These are phyloP conservation scores for Acyrthosiphon pisum DNA, from an alignment of 1,140 invertebrate species.

Conservation along the genomic window DNA sequence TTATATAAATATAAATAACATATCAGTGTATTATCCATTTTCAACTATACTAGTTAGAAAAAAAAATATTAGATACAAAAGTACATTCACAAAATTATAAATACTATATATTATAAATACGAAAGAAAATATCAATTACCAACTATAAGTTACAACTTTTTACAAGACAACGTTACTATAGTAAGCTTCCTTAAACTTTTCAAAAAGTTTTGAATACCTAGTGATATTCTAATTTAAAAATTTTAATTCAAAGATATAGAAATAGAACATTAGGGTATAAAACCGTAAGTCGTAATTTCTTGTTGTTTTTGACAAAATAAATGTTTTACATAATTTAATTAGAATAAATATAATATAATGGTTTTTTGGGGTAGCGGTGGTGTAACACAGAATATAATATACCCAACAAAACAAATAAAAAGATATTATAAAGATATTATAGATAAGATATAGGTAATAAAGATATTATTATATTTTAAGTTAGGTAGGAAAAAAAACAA, in stretches of 20 bases:
- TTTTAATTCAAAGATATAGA: not conserved
- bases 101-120: not conserved
- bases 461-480: not conserved
- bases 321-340: not conserved
- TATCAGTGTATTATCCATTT: not conserved
- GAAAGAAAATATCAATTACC: not conserved
- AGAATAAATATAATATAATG: not conserved
- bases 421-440: no score
- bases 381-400: not conserved
- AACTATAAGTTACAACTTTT: not conserved
- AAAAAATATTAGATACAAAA: not conserved
- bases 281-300: not conserved
- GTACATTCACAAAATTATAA: not conserved
- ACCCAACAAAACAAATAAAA: not conserved
- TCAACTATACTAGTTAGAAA: not conserved
- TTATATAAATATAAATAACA: not conserved
- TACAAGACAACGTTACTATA: not conserved
- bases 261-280: not conserved
- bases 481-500: not conserved
- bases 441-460: no score
- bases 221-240: not conserved
- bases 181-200: not conserved
- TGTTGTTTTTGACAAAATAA: not conserved
- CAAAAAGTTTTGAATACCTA: not conserved
- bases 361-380: not conserved